Conservation (phyloP, 1,140 invertebrate genomes). For the Papilio dardanus region DNA sequence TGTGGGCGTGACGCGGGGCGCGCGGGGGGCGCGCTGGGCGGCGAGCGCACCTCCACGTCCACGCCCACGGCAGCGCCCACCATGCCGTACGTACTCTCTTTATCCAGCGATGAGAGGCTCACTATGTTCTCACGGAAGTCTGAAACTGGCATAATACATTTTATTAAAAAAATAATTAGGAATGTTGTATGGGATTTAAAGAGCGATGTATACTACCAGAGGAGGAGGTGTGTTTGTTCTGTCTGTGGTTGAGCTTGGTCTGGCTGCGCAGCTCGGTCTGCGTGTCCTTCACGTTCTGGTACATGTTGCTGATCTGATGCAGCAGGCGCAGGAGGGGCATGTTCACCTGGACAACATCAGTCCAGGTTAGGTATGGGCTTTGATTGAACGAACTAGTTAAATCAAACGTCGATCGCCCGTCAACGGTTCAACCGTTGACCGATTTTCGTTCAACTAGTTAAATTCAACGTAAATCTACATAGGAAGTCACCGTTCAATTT, state of each 20-base stretch:
- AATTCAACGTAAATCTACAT: too few species aligned
- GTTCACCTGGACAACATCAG: constrained; percentile 86
- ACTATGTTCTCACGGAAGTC: constrained; percentile 85
- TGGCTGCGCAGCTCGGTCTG: constrained; percentile 93
- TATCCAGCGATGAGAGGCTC: constrained; percentile 74
- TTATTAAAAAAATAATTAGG: background rate
- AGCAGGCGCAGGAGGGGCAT: constrained; percentile 96
- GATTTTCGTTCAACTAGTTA: too few species aligned
- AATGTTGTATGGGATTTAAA: background rate
- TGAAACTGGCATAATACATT: constrained; percentile 79
- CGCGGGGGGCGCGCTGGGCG: constrained; percentile 77
- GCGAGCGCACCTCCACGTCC: constrained; percentile 38
- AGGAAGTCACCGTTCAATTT: too few species aligned
- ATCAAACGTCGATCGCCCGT: too few species aligned
- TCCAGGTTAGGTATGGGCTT: too few species aligned
- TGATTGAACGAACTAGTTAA: too few species aligned
- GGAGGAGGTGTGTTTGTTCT: constrained; percentile 82
- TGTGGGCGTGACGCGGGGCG: constrained; percentile 88
- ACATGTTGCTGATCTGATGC: constrained; percentile 98
- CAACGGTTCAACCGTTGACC: too few species aligned
- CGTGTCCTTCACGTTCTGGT: constrained; percentile 98
- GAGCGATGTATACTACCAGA: constrained; percentile 78
- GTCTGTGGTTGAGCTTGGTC: constrained; percentile 74
- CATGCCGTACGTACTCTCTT: constrained; percentile 76
- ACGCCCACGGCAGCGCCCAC: constrained; percentile 65